These are phyloP conservation scores for Cephus pulcher DNA, from an alignment of 2,888 invertebrate species.

Conservation along the genomic window DNA sequence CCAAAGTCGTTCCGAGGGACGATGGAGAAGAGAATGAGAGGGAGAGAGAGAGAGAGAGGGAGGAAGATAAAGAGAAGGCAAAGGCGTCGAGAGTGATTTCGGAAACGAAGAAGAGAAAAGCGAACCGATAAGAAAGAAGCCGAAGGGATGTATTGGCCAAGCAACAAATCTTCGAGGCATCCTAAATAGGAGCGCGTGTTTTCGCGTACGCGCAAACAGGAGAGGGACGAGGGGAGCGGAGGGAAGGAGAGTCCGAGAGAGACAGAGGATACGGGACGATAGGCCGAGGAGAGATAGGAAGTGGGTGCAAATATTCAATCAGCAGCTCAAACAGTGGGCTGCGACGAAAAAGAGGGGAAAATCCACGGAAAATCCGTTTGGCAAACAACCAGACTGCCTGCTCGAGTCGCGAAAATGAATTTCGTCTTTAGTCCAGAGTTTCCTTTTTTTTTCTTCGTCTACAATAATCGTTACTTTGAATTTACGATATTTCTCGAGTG, in stretches of 20 bases:
- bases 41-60: constrained; percentile 18
- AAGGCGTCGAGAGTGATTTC: constrained; percentile 1
- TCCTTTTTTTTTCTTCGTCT: background rate
- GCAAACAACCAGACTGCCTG: background rate
- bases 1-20: constrained; percentile 54
- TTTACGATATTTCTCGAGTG: background rate
- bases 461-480: background rate
- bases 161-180: constrained; percentile 44
- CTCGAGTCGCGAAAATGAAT: background rate
- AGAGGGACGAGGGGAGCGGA: constrained; percentile 12
- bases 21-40: constrained; percentile 29
- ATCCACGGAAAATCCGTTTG: background rate
- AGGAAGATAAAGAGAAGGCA: constrained; percentile 19
- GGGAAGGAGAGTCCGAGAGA: background rate
- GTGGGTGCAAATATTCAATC: constrained; percentile 46
- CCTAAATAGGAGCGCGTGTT: constrained; percentile 36
- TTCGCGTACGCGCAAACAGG: constrained; percentile 32
- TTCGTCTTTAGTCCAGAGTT: background rate
- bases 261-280: constrained; percentile 9
- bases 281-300: background rate
- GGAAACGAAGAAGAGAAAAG: constrained; percentile 9
- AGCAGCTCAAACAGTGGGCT: constrained; percentile 33
- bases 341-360: constrained; percentile 11
- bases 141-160: constrained; percentile 36
- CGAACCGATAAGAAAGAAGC: background rate